Conservation (phyloP, 2,888 invertebrate species). For the Drosophila koepferae region DNA sequence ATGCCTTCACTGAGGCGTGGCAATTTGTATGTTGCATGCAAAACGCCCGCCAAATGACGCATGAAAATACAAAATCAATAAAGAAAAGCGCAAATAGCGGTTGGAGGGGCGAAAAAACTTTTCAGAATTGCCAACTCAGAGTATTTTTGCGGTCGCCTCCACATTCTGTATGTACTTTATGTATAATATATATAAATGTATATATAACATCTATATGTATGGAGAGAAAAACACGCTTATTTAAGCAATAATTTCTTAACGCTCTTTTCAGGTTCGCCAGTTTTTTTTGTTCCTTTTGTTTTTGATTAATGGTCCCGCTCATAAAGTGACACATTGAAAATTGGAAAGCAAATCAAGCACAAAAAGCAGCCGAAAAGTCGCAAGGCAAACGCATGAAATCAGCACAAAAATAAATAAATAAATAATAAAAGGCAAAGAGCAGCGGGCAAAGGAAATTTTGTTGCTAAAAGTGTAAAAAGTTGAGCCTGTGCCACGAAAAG, state of each 20-base stretch:
- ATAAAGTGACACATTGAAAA: slow-evolving; percentile 80
- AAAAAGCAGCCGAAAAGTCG: slow-evolving; percentile 70
- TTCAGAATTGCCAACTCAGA: slow-evolving; percentile 68
- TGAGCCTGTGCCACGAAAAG: slow-evolving; percentile 65
- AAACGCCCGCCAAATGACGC: slow-evolving; percentile 65
- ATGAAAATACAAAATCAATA: slow-evolving; percentile 72
- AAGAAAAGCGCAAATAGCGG: slow-evolving; percentile 33
- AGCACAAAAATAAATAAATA: slow-evolving; percentile 67
- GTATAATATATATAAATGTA: not conserved
- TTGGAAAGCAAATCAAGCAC: slow-evolving; percentile 79
- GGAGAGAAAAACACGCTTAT: slow-evolving; percentile 68
- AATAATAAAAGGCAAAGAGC: slow-evolving; percentile 32
- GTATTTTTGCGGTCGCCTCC: slow-evolving; percentile 65
- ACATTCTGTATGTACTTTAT: slow-evolving; percentile 1
- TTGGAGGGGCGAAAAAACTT: slow-evolving; percentile 22
- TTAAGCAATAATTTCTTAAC: slow-evolving; percentile 76
- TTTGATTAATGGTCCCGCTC: slow-evolving; percentile 78
- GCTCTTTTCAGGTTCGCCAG: slow-evolving; percentile 51
- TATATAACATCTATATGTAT: not conserved
- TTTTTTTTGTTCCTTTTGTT: slow-evolving; percentile 34
- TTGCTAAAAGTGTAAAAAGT: slow-evolving; percentile 78
- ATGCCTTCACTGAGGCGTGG: slow-evolving; percentile 28
- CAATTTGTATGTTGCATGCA: slow-evolving; percentile 54
- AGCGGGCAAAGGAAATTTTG: slow-evolving; percentile 44
- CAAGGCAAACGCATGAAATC: slow-evolving; percentile 72